Evolutionary conservation across 2,113 vertebrate species (phyloP).

Genomic region (Dicrurus megarhynchus): DNA sequence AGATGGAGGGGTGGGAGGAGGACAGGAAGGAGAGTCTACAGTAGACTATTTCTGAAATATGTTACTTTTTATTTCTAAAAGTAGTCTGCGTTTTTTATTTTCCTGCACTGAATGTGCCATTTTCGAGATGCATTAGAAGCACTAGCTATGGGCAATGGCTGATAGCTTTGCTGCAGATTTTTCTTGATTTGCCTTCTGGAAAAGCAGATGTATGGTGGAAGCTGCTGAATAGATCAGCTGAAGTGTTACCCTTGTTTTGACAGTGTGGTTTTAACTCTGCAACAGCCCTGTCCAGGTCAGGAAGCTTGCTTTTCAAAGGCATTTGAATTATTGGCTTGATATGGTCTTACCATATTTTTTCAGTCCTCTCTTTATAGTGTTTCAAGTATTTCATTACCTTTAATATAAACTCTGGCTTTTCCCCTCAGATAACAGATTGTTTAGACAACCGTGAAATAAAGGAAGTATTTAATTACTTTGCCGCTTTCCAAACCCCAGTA

Average conservation of each 20-base stretch:
- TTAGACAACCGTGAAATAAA: conserved; percentile 47
- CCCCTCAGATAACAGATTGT: conserved; percentile 36
- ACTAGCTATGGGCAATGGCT: neutral
- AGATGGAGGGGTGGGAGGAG: neutral
- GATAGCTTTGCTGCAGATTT: neutral
- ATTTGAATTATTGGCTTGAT: neutral
- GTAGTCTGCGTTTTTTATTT: neutral
- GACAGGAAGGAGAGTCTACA: neutral
- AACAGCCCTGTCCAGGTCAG: neutral
- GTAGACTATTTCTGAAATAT: neutral
- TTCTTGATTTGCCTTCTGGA: neutral
- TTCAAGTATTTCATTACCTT: conserved; percentile 32
- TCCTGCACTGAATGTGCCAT: neutral
- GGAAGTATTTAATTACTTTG: conserved; percentile 54
- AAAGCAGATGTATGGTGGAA: neutral
- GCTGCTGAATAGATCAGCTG: conserved; percentile 2
- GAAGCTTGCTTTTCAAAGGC: conserved; percentile 23
- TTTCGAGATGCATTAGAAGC: neutral
- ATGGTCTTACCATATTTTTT: conserved; percentile 3
- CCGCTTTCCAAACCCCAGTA: neutral
- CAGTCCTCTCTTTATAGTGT: neutral
- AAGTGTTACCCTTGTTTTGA: neutral
- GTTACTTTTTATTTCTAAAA: neutral
- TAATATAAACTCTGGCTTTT: conserved; percentile 9
- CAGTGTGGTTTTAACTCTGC: neutral